Conservation (phyloP, 2,888 invertebrate genomes). For the Ischnus inquisitorius region DNA sequence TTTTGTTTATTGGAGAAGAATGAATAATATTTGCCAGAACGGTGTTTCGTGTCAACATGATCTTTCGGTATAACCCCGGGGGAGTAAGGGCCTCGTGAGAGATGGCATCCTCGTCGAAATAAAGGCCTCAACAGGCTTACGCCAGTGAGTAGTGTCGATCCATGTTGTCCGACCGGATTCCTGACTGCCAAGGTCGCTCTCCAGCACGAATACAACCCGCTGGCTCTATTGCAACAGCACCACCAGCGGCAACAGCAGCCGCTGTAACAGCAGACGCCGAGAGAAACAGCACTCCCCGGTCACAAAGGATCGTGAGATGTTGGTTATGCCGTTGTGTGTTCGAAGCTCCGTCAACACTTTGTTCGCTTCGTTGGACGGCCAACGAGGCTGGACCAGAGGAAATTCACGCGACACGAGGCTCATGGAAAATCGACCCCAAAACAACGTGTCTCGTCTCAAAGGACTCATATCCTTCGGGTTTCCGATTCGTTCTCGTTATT, state of each 20-base stretch:
- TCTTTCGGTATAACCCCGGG: not conserved
- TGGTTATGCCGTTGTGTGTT: slow-evolving; percentile 41
- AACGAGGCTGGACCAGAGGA: not conserved
- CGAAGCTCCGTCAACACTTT: slow-evolving; percentile 39
- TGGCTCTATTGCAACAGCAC: slow-evolving; percentile 37
- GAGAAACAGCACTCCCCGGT: slow-evolving; percentile 23
- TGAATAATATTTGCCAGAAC: not conserved
- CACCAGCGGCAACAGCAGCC: slow-evolving; percentile 9
- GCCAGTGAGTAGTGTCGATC: slow-evolving; percentile 79
- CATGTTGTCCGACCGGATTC: slow-evolving; percentile 82
- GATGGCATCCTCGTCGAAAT: slow-evolving; percentile 44
- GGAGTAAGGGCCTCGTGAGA: slow-evolving; percentile 13
- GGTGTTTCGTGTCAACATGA: slow-evolving; percentile 5
- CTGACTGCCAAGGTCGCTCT: slow-evolving; percentile 82
- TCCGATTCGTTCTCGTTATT: not conserved
- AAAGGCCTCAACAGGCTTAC: slow-evolving; percentile 71
- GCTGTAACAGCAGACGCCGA: slow-evolving; percentile 16
- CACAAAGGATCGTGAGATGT: slow-evolving; percentile 57
- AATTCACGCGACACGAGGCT: not conserved
- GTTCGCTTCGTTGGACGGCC: slow-evolving; percentile 17
- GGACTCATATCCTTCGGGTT: not conserved
- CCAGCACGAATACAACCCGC: slow-evolving; percentile 46
- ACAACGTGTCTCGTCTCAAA: slow-evolving; percentile 2
- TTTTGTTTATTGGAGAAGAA: not conserved
- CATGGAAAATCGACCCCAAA: not conserved